These are phyloP conservation scores for Heterodera filipjevi DNA, from an alignment of 2,888 invertebrate species.

Conservation along the genomic window DNA sequence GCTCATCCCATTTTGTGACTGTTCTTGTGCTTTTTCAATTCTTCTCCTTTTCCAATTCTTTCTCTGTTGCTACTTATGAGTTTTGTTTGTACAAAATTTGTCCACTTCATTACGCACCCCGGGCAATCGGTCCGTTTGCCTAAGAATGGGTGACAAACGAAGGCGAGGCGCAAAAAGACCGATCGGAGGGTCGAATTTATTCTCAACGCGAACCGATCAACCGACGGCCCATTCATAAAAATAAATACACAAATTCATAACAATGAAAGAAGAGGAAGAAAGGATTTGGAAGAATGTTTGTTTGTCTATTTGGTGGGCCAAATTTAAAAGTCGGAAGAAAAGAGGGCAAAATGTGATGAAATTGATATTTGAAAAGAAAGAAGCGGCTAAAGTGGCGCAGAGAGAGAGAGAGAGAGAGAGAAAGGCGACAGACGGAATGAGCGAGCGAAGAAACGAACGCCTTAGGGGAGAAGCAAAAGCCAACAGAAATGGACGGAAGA, in stretches of 20 bases:
- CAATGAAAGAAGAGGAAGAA: neutral
- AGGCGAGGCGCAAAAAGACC: neutral
- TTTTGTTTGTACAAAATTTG: neutral
- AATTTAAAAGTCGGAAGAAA: neutral
- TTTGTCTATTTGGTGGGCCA: neutral
- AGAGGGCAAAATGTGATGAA: constrained; percentile 3
- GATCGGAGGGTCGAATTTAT: neutral
- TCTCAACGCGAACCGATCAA: neutral
- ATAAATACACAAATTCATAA: neutral
- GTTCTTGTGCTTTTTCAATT: neutral
- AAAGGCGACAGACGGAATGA: neutral
- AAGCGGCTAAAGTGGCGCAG: neutral
- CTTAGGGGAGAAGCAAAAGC: neutral
- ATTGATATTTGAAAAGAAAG: constrained; percentile 5
- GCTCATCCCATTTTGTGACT: neutral
- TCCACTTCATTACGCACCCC: neutral
- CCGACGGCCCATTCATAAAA: neutral
- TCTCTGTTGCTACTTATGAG: neutral
- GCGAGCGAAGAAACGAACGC: neutral
- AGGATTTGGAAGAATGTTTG: constrained; percentile 5
- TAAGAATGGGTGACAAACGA: neutral
- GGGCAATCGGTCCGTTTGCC: neutral
- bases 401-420: constrained; percentile 1
- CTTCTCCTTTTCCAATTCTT: neutral
- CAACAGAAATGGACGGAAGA: neutral